These are phyloP conservation scores for Caradrina clavipalpis DNA, from an alignment of 2,888 invertebrate genomes.

Conservation along the genomic window DNA sequence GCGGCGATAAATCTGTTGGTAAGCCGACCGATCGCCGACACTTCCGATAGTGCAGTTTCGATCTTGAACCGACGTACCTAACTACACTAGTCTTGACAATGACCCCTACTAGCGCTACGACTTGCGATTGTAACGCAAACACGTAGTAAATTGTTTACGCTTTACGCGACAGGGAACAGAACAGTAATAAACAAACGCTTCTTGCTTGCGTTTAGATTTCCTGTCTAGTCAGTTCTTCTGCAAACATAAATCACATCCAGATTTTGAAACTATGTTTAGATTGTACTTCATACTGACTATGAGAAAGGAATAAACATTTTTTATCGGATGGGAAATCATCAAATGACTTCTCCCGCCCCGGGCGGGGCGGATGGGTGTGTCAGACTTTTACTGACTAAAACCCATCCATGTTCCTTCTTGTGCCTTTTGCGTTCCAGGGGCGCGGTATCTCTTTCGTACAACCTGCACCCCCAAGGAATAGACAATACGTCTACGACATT, in stretches of 20 bases:
- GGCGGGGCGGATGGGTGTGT: too few relatives aligned
- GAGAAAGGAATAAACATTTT: constrained; percentile 7
- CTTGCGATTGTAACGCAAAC: constrained; percentile 38
- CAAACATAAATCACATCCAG: constrained; percentile 43
- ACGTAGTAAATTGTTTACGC: constrained; percentile 50
- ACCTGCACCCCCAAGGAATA: too few relatives aligned
- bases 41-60: constrained; percentile 75
- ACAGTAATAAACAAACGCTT: constrained; percentile 47
- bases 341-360: too few relatives aligned
- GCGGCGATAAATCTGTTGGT: constrained; percentile 78
- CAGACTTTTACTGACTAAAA: too few relatives aligned
- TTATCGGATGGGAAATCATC: too few relatives aligned
- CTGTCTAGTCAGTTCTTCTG: constrained; percentile 34
- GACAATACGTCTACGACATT: constrained; percentile 5
- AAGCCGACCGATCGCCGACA: constrained; percentile 75
- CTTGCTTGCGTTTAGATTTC: constrained; percentile 39
- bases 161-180: constrained; percentile 40
- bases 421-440: too few relatives aligned
- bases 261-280: constrained; percentile 24
- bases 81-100: constrained; percentile 63
- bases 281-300: constrained; percentile 1
- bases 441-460: too few relatives aligned
- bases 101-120: constrained; percentile 44
- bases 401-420: too few relatives aligned
- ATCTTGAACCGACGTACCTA: constrained; percentile 65